Evolutionary conservation across 2,797 vertebrate species (phyloP).

Genomic region (Urosaurus nigricauda): DNA sequence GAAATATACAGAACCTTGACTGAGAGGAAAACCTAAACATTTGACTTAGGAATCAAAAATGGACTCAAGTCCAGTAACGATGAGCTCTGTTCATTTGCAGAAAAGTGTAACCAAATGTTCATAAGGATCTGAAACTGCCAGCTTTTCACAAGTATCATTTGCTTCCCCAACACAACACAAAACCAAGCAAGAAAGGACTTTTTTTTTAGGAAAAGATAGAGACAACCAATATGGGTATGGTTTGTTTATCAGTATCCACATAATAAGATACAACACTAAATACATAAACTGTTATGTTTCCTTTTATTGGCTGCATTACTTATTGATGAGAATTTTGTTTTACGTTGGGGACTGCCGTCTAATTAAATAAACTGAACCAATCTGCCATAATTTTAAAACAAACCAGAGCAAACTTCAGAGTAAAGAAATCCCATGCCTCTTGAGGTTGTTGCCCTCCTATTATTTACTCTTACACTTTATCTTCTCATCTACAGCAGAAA

Average conservation of each 20-base stretch:
- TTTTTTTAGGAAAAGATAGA: too few species aligned
- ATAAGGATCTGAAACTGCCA: background rate
- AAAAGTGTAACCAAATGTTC: background rate
- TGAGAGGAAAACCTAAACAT: background rate
- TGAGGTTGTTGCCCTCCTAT: background rate
- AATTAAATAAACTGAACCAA: too few species aligned
- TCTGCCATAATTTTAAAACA: background rate
- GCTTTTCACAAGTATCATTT: background rate
- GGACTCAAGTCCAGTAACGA: background rate
- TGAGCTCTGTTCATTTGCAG: background rate
- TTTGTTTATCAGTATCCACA: too few species aligned
- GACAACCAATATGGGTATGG: too few species aligned
- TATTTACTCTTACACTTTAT: background rate
- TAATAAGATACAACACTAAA: background rate
- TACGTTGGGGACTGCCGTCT: too few species aligned
- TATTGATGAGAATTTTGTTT: background rate
- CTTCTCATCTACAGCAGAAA: background rate
- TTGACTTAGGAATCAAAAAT: background rate
- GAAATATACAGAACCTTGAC: conserved; percentile 48
- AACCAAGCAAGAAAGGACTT: background rate
- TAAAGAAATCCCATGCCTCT: background rate
- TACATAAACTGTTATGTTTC: background rate
- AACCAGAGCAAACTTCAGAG: background rate
- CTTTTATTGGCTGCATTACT: background rate
- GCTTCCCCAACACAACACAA: background rate